Base-by-base conservation (phyloP, 2,888 invertebrate species). In the Pseudococcus viburni region DNA sequence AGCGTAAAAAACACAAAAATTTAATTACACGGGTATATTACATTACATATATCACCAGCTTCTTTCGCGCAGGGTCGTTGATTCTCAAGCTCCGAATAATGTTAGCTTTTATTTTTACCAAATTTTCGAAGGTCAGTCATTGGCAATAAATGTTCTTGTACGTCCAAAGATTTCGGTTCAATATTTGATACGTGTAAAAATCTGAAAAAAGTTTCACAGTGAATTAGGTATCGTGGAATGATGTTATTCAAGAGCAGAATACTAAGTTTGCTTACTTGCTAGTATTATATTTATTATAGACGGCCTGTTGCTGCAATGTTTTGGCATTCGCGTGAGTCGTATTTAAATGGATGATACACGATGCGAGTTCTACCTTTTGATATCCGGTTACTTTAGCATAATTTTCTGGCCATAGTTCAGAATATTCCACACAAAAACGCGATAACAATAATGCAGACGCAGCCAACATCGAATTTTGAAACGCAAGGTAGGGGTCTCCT, bases 231-330 rank as follows among this genome's bases (percentile, higher is more conserved):
- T 59, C 26, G 8, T 39, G 22, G 22, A 84, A 80, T 12, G 46
- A 83, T n/a, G n/a, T 4, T 42, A 0, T 80, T 33, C 26, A 33
- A 26, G 42, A 42, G 17, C 39, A 42, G 6, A 9, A 39, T 15
- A n/a, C 59, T 33, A 0, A 84, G 3, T 17, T 33, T 19, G 90
- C 90, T 90, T 91, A 93, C 92, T 92, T 92, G 88, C 91, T 90
- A 84, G 91, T 90, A 89, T 95, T 96, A 93, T 97, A 98, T 92
- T 98, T 98, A 91, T 98, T 97, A 90, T 95, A 94, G 90, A 98
- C 95, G 84, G 98, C 97, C 91, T 96, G 96, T 91, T 97, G 97
- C 64, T 94, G 94, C 90, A 95, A 93, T 68, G 92, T 92, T 9
- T 93, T 91, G 4, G 96, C 95, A 91, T 94, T 94, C 85, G 93